These are phyloP conservation scores for Drosophila melanogaster DNA, from an alignment of 1,140 invertebrate genomes.

Conservation along the genomic window DNA sequence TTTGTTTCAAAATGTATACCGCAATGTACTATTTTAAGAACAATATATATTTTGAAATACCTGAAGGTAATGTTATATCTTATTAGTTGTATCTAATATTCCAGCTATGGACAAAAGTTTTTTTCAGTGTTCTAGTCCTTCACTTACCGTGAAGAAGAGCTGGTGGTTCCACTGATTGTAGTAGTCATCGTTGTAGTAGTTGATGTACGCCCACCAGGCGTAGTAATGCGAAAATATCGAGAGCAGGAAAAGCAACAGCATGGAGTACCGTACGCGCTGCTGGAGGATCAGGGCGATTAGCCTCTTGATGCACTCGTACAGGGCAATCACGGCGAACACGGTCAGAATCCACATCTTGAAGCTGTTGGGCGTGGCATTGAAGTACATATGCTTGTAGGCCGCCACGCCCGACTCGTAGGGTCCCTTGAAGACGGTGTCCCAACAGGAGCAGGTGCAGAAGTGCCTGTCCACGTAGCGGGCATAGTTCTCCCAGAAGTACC, in stretches of 20 bases:
- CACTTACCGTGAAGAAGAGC: conserved; percentile 88
- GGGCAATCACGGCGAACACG: conserved; percentile 87
- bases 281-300: conserved; percentile 86
- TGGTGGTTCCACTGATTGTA: conserved; percentile 92
- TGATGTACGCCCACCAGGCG: conserved; percentile 93
- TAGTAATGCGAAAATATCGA: conserved; percentile 93
- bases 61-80: too few species aligned
- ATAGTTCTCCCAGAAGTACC: conserved; percentile 90
- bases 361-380: conserved; percentile 91
- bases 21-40: background rate
- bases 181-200: conserved; percentile 94
- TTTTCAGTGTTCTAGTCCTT: background rate
- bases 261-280: conserved; percentile 87
- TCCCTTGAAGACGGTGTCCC: conserved; percentile 93
- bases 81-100: too few species aligned
- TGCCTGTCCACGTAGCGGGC: conserved; percentile 88
- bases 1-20: too few species aligned
- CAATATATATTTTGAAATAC: background rate
- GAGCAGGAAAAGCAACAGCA: conserved; percentile 89
- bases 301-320: conserved; percentile 90
- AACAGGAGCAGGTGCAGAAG: conserved; percentile 91
- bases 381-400: conserved; percentile 93
- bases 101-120: background rate
- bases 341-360: conserved; percentile 91
- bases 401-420: conserved; percentile 91